phyloP scores from a whole-genome alignment of 2,888 invertebrate genomes.

The Octodonta nipae region DNA sequence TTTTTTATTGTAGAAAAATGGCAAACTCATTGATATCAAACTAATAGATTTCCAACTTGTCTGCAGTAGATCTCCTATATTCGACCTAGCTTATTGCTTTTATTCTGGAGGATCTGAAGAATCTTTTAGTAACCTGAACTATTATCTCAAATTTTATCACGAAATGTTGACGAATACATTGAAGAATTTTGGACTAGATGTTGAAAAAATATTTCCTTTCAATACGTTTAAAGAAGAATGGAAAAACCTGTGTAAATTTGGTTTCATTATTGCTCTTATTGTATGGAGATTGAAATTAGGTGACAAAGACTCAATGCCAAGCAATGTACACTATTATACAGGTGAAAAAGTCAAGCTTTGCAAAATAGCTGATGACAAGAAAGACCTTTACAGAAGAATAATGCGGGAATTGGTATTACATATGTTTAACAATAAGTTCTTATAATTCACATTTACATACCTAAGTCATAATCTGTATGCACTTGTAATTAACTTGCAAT shows the following conservation, averaged over 20 bases:
- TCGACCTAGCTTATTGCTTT: constrained; percentile 4
- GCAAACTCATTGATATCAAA: not conserved
- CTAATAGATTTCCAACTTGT: constrained; percentile 4
- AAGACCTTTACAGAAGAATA: too few relatives aligned
- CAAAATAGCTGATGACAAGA: too few relatives aligned
- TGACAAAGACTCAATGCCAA: too few relatives aligned
- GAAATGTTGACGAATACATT: constrained; percentile 5
- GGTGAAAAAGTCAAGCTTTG: too few relatives aligned
- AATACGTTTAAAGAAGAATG: constrained; percentile 9
- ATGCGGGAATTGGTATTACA: too few relatives aligned
- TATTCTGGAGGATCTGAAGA: constrained; percentile 5
- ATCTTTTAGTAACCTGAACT: constrained; percentile 8
- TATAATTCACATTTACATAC: too few relatives aligned
- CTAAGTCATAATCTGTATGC: too few relatives aligned
- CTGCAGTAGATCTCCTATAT: constrained; percentile 2
- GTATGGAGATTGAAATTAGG: too few relatives aligned
- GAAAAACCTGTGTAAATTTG: constrained; percentile 8
- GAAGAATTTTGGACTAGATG: constrained; percentile 3
- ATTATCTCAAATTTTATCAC: constrained; percentile 10
- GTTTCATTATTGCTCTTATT: not conserved
- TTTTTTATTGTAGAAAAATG: not conserved
- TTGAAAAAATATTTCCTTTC: constrained; percentile 7
- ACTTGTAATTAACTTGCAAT: too few relatives aligned
- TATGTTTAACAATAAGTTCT: too few relatives aligned
- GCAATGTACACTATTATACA: too few relatives aligned